Base-by-base conservation (phyloP, 2,888 invertebrate genomes). In the Leucania comma region DNA sequence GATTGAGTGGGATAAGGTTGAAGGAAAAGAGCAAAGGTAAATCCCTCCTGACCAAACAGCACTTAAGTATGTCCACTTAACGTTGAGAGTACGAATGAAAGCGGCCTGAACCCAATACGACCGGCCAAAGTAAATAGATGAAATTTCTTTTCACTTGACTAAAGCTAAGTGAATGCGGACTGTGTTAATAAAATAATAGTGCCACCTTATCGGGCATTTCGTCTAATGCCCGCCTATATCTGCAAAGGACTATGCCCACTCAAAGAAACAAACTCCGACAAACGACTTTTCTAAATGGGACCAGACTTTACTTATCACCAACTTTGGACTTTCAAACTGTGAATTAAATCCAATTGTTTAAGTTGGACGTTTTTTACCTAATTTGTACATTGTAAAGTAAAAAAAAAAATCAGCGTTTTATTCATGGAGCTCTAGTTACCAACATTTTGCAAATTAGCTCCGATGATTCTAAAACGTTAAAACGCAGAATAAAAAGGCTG, bases 41-140 rank as follows among this genome's bases (percentile, higher is more conserved):
- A 95, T 95, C 95, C 93, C 92, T 91, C 86, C 92, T 94, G 93
- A 90, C 94, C 95, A 95, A 95, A 95, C 92, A 95, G 89, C 93
- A 94, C 95, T 95, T 90, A 93, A 94, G 93, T 89, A 90, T 92
- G 95, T 93, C 94, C 95, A 94, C 95, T 95, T 95, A 93, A 87
- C 90, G 89, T 87, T 87, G 86, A 90, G 88, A 91, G 92, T 85
- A 91, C 86, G 90, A 92, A 91, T 89, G 90, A 93, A 93, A 92
- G 90, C 67, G 80, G 78, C 86, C 89, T 82, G 84, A 86, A 83
- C 83, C 86, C 88, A 85, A 87, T 86, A 86, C 72, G 84, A 87
- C 87, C 83, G 88, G 87, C 87, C 86, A 91, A 89, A 90, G 91
- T 92, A 94, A 94, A 94, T 93, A 94, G 89, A 91, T 90, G 90